Conservation (phyloP, 2,888 invertebrate genomes). For the Machimus atricapillus region DNA sequence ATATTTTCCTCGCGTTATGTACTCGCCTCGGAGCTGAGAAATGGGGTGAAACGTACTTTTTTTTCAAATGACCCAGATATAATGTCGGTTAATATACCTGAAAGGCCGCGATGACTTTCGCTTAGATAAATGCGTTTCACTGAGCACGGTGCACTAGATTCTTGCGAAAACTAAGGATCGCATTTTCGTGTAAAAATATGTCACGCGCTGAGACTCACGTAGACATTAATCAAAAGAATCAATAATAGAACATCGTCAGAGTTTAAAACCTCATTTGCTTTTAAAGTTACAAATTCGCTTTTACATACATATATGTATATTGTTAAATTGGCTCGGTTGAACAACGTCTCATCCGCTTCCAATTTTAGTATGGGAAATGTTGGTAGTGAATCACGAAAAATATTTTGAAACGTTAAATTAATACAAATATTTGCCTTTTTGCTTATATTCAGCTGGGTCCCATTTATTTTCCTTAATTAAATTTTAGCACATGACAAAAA, state of each 20-base stretch:
- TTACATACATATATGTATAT: too few relatives aligned
- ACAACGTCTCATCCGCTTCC: neutral
- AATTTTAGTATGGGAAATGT: neutral
- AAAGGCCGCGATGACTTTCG: neutral
- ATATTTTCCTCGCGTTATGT: neutral
- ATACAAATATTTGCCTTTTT: conserved; percentile 19
- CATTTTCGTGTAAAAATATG: neutral
- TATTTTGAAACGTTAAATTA: conserved; percentile 29
- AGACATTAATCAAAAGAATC: neutral
- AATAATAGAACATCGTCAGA: neutral
- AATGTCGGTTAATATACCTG: neutral
- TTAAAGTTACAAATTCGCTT: neutral
- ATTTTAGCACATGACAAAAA: conserved; percentile 21
- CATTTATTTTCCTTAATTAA: conserved; percentile 14
- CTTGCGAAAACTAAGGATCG: neutral
- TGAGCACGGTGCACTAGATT: neutral
- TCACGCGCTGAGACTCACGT: neutral
- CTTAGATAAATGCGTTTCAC: neutral
- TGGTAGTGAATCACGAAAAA: neutral
- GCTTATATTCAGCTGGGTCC: neutral
- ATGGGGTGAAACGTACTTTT: conserved; percentile 11
- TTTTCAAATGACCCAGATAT: conserved; percentile 27
- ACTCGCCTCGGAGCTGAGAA: neutral
- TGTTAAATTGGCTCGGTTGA: neutral
- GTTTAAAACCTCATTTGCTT: neutral